These are phyloP conservation scores for Thalpophila matura DNA, from an alignment of 2,888 invertebrate species.

Conservation along the genomic window DNA sequence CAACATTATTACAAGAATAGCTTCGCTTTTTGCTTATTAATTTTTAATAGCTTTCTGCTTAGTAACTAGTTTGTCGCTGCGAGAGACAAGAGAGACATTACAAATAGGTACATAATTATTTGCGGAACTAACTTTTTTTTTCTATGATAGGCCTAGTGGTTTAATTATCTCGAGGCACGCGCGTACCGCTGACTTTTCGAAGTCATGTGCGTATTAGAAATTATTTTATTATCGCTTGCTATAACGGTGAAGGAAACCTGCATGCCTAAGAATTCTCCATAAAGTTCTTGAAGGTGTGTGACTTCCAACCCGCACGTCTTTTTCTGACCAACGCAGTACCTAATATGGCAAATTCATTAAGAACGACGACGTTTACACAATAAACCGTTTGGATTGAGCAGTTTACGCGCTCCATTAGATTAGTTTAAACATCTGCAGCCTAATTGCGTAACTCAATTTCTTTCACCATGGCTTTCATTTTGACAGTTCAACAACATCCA, in stretches of 20 bases:
- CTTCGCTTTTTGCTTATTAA: neutral
- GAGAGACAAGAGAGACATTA: neutral
- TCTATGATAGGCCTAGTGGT: too few species aligned
- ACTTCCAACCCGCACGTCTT: neutral
- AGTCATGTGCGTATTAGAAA: too few species aligned
- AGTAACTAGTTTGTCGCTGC: neutral
- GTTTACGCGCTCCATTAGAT: constrained; percentile 41
- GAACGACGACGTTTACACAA: constrained; percentile 30
- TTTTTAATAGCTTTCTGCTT: neutral
- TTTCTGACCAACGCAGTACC: neutral
- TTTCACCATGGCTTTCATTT: too few species aligned
- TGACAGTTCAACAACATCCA: too few species aligned
- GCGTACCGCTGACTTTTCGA: too few species aligned
- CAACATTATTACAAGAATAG: neutral
- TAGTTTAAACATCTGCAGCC: constrained; percentile 44
- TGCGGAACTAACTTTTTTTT: too few species aligned
- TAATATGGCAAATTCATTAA: constrained; percentile 7
- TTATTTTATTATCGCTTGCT: too few species aligned
- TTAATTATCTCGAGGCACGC: too few species aligned
- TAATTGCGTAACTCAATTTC: too few species aligned
- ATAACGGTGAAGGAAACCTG: too few species aligned
- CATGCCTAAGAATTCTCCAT: too few species aligned
- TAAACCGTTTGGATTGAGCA: constrained; percentile 50
- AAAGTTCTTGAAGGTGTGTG: too few species aligned
- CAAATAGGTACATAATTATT: neutral